These are phyloP conservation scores for Pemphigus obesinymphae DNA, from an alignment of 1,140 invertebrate species.

Conservation along the genomic window DNA sequence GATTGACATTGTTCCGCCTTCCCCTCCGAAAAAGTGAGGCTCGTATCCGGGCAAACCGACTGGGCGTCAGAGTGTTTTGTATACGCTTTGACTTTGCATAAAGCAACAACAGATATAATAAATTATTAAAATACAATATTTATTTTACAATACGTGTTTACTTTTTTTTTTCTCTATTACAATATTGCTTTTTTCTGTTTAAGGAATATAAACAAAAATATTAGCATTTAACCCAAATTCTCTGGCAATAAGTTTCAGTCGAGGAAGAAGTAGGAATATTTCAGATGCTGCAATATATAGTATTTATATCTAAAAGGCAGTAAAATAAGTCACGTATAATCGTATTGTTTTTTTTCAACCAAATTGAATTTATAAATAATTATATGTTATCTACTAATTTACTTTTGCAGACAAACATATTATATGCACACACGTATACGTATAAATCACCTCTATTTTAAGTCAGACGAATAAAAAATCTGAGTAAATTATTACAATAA, in stretches of 20 bases:
- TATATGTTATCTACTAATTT: no score
- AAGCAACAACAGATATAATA: background rate
- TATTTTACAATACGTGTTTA: background rate
- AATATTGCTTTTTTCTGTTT: background rate
- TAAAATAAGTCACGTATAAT: no score
- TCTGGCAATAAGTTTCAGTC: background rate
- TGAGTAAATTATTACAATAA: no score
- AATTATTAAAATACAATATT: background rate
- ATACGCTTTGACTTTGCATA: background rate
- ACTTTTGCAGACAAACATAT: no score
- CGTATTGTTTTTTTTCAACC: background rate
- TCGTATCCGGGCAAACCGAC: background rate
- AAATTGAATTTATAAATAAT: background rate
- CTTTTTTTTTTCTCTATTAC: background rate
- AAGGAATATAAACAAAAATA: background rate
- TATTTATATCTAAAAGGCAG: no score
- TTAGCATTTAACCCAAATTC: background rate
- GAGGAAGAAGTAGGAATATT: no score
- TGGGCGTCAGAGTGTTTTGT: background rate
- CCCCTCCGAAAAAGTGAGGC: background rate
- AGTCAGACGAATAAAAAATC: no score
- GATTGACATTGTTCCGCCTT: background rate
- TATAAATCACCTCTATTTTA: no score
- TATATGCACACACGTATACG: no score
- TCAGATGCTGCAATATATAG: no score